Evolutionary conservation across 1,140 invertebrate species (phyloP).

Genomic region (Leguminivora glycinivorella): DNA sequence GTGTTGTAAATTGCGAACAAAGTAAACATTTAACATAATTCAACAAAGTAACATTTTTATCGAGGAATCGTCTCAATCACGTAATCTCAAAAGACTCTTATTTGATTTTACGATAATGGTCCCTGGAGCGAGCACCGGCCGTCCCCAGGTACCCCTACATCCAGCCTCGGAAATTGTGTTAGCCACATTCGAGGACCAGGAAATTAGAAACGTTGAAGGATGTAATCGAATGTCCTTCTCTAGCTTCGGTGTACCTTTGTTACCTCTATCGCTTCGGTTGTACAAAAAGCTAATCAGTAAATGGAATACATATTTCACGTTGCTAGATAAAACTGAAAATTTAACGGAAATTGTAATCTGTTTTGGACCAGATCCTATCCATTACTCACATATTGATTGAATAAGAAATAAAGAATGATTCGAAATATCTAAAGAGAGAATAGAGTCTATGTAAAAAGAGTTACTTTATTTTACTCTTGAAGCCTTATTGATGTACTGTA

Average conservation of each 20-base stretch:
- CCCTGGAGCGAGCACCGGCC: constrained; percentile 40
- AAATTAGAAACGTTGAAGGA: constrained; percentile 76
- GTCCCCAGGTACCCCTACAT: constrained; percentile 54
- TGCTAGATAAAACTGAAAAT: background rate
- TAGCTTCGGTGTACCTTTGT: constrained; percentile 56
- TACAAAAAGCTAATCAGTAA: constrained; percentile 13
- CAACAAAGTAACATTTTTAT: constrained; percentile 33
- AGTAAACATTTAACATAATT: constrained; percentile 42
- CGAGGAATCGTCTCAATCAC: constrained; percentile 53
- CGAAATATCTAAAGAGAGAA: background rate
- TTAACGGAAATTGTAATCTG: background rate
- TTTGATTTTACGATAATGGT: constrained; percentile 65
- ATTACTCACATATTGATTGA: background rate
- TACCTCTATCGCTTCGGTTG: constrained; percentile 33
- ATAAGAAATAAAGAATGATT: background rate
- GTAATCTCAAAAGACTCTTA: constrained; percentile 56
- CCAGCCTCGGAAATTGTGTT: constrained; percentile 72
- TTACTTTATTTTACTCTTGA: too few species aligned
- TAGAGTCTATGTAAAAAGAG: too few species aligned
- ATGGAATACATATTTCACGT: background rate
- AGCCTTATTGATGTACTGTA: too few species aligned
- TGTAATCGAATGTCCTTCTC: constrained; percentile 72
- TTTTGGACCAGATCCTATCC: background rate
- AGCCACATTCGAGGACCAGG: constrained; percentile 72
- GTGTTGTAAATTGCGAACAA: constrained; percentile 11